Base-by-base conservation (phyloP, 2,888 invertebrate genomes). In the Formica aserva region DNA sequence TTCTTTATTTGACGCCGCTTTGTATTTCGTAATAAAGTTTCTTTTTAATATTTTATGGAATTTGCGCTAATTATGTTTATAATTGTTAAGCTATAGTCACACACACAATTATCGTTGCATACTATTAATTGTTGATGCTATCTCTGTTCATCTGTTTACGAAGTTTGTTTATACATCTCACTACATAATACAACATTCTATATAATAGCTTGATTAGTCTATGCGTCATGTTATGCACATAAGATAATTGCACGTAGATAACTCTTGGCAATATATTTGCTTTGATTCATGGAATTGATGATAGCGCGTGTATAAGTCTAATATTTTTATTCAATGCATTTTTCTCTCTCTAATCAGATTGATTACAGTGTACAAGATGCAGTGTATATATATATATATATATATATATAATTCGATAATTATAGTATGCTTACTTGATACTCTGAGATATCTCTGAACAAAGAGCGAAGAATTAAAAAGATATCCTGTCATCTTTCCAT, bases 201-300 rank as follows among this genome's bases (percentile, higher is more conserved):
- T 22, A 63, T 52, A 76, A 76, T 35, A 75, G 11, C 45, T 8
- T 3, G 62, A n/a, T 63, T 48, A 63, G 8, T 63, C n/a, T 63
- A 18, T 63, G 63, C 48, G 29, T 75, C 60, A 48, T 29, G 32
- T 75, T 48, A 41, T 41, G 38, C 29, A 26, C 29, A 29, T 15
- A 63, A 75, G 75, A 75, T 45, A 63, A 76, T 41, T 32, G 18
- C 48, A n/a, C 60, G 15, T 35, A 63, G 65, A 48, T 65, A 63
- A 48, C 45, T 76, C 26, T 65, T 35, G 48, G 8, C 8, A 15
- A 62, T 55, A 26, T 38, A 41, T 48, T 32, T 15, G 22, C 35
- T 65, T 76, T 22, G 35, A 48, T 65, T 65, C 32, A 63, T 32
- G n/a, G 74, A 5, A 15, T 26, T 13, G 9, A 13, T 11, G 38